Evolutionary conservation across 2,113 vertebrate genomes (phyloP).

Genomic region (Festucalex cinctus): DNA sequence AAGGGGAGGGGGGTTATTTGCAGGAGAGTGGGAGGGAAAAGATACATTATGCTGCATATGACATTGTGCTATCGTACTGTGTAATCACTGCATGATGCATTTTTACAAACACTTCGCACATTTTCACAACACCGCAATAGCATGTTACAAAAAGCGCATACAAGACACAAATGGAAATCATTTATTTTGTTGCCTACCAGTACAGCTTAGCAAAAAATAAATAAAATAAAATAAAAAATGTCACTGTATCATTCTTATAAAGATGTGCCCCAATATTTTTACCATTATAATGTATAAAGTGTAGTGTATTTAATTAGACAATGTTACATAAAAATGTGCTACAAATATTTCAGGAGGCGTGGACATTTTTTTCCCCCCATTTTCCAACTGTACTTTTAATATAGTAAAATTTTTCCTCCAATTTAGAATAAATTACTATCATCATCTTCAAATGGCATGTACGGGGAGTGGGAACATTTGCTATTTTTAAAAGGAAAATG

Average conservation of each 20-base stretch:
- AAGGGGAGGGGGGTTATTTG: slow-evolving; percentile 8
- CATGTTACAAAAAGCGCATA: slow-evolving; percentile 3
- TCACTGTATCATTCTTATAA: neutral
- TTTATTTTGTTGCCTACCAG: neutral
- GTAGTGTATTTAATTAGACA: too few relatives aligned
- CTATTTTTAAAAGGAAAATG: too few relatives aligned
- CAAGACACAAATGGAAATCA: neutral
- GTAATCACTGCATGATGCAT: slow-evolving; percentile 8
- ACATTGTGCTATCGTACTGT: neutral
- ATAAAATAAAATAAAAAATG: too few relatives aligned
- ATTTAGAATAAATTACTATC: too few relatives aligned
- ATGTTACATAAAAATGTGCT: too few relatives aligned
- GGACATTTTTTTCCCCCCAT: too few relatives aligned
- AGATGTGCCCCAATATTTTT: neutral
- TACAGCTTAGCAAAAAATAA: neutral
- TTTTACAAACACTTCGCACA: slow-evolving; percentile 1
- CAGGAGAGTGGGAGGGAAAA: slow-evolving; percentile 22
- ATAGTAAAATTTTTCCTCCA: too few relatives aligned
- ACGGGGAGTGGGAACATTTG: too few relatives aligned
- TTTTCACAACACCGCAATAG: slow-evolving; percentile 1
- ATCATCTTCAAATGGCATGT: too few relatives aligned
- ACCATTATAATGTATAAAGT: neutral
- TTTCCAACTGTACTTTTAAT: too few relatives aligned
- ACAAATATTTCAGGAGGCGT: too few relatives aligned
- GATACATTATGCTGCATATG: slow-evolving; percentile 39